Conservation (phyloP, 2,797 vertebrate genomes). For the Sebastes flavidus region DNA sequence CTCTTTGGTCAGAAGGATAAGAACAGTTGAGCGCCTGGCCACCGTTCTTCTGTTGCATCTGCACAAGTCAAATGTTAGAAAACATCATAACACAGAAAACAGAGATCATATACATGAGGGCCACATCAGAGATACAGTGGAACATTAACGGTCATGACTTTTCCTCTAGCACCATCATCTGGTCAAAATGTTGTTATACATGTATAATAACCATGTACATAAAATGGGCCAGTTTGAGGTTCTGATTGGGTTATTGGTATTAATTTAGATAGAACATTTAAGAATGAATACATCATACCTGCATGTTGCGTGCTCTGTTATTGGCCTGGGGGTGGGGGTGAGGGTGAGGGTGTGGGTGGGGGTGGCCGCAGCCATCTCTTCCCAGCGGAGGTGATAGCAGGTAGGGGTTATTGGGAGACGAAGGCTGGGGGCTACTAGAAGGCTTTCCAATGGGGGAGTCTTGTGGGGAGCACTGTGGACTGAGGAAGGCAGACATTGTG, state of each 20-base stretch:
- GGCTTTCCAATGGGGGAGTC: slow-evolving; percentile 87
- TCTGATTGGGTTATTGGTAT: not conserved
- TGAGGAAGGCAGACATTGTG: slow-evolving; percentile 90
- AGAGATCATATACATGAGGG: not conserved
- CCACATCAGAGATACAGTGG: not conserved
- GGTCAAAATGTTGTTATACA: too few species aligned
- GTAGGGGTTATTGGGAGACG: slow-evolving; percentile 90
- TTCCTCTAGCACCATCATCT: too few species aligned
- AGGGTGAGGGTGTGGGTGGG: slow-evolving; percentile 73
- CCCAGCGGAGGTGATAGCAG: slow-evolving; percentile 83
- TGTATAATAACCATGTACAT: not conserved
- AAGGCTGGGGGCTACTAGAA: slow-evolving; percentile 89
- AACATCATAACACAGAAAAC: not conserved
- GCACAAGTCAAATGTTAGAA: not conserved
- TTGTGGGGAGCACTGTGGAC: slow-evolving; percentile 94
- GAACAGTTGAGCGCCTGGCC: slow-evolving; percentile 64
- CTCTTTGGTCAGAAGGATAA: slow-evolving; percentile 79
- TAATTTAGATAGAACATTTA: not conserved
- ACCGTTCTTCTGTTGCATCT: slow-evolving; percentile 77
- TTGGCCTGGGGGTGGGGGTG: slow-evolving; percentile 62
- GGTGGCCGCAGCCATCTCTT: slow-evolving; percentile 81
- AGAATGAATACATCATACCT: slow-evolving; percentile 77
- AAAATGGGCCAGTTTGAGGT: not conserved
- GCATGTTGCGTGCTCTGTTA: slow-evolving; percentile 80
- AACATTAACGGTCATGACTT: too few species aligned